phyloP scores from a whole-genome alignment of 2,888 invertebrate species.

The Hoplodrina blanda region DNA sequence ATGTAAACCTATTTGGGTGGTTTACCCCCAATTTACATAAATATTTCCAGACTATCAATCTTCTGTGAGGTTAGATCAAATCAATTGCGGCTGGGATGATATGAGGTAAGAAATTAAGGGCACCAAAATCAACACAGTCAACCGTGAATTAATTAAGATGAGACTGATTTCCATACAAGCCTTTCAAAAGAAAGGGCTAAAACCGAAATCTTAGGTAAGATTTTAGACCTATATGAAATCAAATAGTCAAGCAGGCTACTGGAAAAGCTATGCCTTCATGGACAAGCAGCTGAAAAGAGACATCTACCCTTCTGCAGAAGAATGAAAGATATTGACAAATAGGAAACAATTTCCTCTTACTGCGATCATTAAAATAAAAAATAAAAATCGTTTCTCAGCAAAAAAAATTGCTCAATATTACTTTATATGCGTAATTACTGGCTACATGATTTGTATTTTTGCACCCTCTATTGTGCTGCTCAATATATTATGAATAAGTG shows the following conservation, averaged over 20 bases:
- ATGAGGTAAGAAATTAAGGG: constrained; percentile 26
- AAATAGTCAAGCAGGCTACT: background rate
- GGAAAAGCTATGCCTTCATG: background rate
- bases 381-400: no score
- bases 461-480: background rate
- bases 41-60: constrained; percentile 40
- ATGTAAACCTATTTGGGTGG: constrained; percentile 34
- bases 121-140: constrained; percentile 26
- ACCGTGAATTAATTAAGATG: constrained; percentile 19
- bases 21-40: constrained; percentile 36
- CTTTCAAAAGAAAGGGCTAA: background rate
- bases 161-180: constrained; percentile 26
- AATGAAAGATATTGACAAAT: no score
- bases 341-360: no score
- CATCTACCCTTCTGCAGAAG: no score
- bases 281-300: background rate
- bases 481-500: background rate
- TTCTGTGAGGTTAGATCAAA: constrained; percentile 33
- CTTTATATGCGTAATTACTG: no score
- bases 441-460: no score
- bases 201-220: background rate
- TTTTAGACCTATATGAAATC: background rate
- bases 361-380: no score
- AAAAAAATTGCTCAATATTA: no score
- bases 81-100: constrained; percentile 28